phyloP scores from a whole-genome alignment of 92 coral and sea anemone species.

The Bergia puertoricense region DNA sequence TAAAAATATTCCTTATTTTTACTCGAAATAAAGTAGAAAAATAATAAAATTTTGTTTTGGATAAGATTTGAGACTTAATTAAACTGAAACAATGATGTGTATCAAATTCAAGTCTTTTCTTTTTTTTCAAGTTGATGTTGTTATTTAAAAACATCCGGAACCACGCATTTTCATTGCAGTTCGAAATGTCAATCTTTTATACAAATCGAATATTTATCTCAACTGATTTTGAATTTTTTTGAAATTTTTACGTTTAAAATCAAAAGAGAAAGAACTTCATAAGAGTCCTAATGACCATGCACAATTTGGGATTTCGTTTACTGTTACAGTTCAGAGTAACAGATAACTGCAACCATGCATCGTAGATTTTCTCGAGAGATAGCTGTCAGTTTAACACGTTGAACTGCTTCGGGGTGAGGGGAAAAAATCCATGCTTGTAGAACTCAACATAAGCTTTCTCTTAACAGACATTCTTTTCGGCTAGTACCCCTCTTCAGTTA shows the following conservation, averaged over 20 bases:
- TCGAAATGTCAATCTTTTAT: not conserved
- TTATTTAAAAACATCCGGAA: constrained; percentile 25
- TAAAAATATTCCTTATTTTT: not conserved
- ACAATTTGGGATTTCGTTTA: not conserved
- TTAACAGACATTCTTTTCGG: not conserved
- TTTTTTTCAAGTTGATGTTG: not conserved
- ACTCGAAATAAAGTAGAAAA: not conserved
- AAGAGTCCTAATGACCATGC: not conserved
- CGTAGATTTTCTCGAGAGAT: not conserved
- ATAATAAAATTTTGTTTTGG: constrained; percentile 13
- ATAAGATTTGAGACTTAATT: not conserved
- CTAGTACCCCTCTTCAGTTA: not conserved
- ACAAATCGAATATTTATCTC: no score
- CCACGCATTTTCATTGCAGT: not conserved
- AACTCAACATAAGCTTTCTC: not conserved
- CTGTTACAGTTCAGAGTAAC: not conserved
- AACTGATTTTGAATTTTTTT: not conserved
- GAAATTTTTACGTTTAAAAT: not conserved
- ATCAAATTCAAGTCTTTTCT: not conserved
- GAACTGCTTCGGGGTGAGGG: no score
- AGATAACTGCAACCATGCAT: not conserved
- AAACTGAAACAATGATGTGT: constrained; percentile 9
- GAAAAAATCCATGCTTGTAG: no score
- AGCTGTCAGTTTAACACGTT: not conserved
- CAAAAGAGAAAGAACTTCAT: not conserved